These are phyloP conservation scores for Phoronis australis DNA, from an alignment of 2,888 invertebrate species.

Conservation along the genomic window DNA sequence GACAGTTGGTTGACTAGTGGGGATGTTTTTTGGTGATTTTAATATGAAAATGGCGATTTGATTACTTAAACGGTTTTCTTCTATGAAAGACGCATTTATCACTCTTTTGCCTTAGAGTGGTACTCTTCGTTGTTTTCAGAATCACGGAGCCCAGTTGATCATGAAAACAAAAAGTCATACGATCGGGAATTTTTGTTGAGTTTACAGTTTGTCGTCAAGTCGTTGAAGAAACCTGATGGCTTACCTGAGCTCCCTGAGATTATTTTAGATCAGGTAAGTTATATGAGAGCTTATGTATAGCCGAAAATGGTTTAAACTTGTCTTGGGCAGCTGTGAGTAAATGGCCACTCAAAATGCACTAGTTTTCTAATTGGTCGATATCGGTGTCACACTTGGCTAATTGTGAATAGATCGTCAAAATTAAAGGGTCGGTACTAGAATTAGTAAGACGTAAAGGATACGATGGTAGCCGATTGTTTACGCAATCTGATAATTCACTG, in stretches of 20 bases:
- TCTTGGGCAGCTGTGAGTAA: not conserved
- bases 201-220: conserved; percentile 69
- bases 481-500: not conserved
- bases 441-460: too few relatives aligned
- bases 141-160: conserved; percentile 84
- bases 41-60: too few relatives aligned
- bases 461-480: too few relatives aligned
- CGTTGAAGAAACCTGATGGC: conserved; percentile 68
- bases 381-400: too few relatives aligned
- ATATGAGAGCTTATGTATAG: not conserved
- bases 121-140: conserved; percentile 58
- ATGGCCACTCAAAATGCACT: not conserved
- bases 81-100: too few relatives aligned
- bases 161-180: conserved; percentile 74
- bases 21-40: too few relatives aligned
- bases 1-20: too few relatives aligned
- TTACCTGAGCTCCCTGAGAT: conserved; percentile 62
- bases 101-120: too few relatives aligned
- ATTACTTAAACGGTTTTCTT: too few relatives aligned
- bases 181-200: conserved; percentile 73
- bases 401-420: too few relatives aligned
- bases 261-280: conserved; percentile 38
- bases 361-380: not conserved
- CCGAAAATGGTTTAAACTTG: not conserved
- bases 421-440: too few relatives aligned